Evolutionary conservation across 2,797 vertebrate species (phyloP), one percentile per base, ranked within the genome.

Genomic region (Neosalanx taihuensis): DNA sequence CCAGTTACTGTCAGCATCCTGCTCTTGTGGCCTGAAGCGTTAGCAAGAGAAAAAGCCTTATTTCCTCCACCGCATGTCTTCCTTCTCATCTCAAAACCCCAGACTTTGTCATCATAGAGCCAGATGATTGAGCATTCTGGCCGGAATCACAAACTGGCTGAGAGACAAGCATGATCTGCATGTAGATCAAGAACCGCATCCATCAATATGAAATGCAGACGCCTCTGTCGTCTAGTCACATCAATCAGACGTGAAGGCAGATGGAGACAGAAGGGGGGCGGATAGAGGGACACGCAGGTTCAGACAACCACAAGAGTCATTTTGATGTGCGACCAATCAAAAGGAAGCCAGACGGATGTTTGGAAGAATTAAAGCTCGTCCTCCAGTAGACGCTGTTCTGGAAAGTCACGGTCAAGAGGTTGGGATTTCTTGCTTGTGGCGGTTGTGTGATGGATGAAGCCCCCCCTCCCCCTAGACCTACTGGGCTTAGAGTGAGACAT

Each of bases 1-100:
- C 81, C 70, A 61, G 76, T 71, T 79, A 78, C 78, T 77, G 78
- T 82, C 74, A 82, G 10, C 6, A 37, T 37, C 61, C 69, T 46
- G 71, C 67, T 37, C 57, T 63, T 49, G 23, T 46, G 10, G 26
- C 58, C 23, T 60, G 23, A 61, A 71, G 41, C 10, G 15, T 75
- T 67, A 59, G 70, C 13, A 72, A 72, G 74, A 26, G 69, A 37
- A 70, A 70, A 58, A 70, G 26, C 10, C 61, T 62, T 17, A 13
- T 17, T 9, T 9, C 29, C 60, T 18, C 60, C 29, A 46, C 29
- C 17, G 2, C 60, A 4, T 62, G 6, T 3, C 29, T 6, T 9
- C 18, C 62, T 35, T 18, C 33, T 26, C 33, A 10, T 7, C 31
- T 33, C 7, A n/a, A 13, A n/a, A n/a, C 20, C 37, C 5, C 6